A percentile compares a stretch with the other conserved stretches of the same genome.
These are phyloP conservation scores for Mythimna ferrago DNA, from an alignment of 2,888 invertebrate species.

Conservation along the genomic window DNA sequence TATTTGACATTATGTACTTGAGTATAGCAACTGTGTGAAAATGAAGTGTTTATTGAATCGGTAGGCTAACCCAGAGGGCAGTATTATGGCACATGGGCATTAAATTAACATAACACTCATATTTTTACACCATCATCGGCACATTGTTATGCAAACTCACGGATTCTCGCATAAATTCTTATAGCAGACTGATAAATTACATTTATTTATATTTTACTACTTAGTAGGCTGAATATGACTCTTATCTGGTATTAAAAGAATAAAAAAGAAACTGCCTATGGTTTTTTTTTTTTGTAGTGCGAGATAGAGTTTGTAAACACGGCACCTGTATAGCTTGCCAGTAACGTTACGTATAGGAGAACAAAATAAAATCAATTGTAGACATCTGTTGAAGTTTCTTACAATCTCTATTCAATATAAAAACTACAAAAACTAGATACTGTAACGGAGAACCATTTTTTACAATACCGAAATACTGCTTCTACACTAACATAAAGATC, in stretches of 20 bases:
- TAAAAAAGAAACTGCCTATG: slow-evolving; percentile 33
- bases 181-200: slow-evolving; percentile 57
- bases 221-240: slow-evolving; percentile 53
- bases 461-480: slow-evolving; percentile 87
- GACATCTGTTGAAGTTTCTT: slow-evolving; percentile 70
- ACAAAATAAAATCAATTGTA: slow-evolving; percentile 61
- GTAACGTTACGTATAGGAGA: slow-evolving; percentile 58
- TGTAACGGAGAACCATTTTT: slow-evolving; percentile 80
- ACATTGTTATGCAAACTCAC: slow-evolving; percentile 70
- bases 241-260: slow-evolving; percentile 24
- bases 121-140: slow-evolving; percentile 77
- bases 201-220: slow-evolving; percentile 59
- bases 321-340: slow-evolving; percentile 60
- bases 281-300: slow-evolving; percentile 25
- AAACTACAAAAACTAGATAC: slow-evolving; percentile 85
- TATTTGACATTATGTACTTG: slow-evolving; percentile 57
- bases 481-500: slow-evolving; percentile 82
- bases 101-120: slow-evolving; percentile 79
- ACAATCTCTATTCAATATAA: slow-evolving; percentile 82
- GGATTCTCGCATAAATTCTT: slow-evolving; percentile 51
- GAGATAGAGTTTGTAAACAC: slow-evolving; percentile 66
- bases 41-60: slow-evolving; percentile 73
- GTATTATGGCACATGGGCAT: slow-evolving; percentile 87
- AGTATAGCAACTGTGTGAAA: slow-evolving; percentile 63
- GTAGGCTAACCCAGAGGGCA: slow-evolving; percentile 80